Conservation (phyloP, 2,888 invertebrate genomes). For the Seira musarum region DNA sequence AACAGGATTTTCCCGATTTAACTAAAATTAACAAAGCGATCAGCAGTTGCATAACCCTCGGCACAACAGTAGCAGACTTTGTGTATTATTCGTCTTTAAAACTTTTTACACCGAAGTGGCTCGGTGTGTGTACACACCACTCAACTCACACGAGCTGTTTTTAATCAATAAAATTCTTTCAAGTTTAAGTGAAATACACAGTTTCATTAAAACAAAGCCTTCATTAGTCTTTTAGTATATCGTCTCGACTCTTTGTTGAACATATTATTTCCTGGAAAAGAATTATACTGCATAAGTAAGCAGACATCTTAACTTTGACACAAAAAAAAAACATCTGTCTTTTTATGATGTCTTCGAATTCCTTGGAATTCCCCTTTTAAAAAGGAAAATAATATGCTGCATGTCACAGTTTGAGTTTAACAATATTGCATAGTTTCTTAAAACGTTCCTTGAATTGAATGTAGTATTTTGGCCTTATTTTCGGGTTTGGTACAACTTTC, state of each 20-base stretch:
- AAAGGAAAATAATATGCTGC: too few relatives aligned
- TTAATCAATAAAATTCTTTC: conserved; percentile 8
- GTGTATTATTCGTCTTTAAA: not conserved
- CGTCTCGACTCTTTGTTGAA: too few relatives aligned
- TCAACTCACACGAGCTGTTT: not conserved
- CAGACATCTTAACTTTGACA: too few relatives aligned
- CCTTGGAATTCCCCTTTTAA: too few relatives aligned
- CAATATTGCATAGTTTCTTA: too few relatives aligned
- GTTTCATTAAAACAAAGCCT: not conserved
- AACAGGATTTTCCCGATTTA: not conserved
- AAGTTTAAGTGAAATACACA: not conserved
- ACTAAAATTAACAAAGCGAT: not conserved
- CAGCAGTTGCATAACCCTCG: not conserved
- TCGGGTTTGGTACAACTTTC: too few relatives aligned
- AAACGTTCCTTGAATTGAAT: too few relatives aligned
- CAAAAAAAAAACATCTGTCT: too few relatives aligned
- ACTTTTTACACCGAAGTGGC: not conserved
- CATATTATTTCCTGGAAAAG: not conserved
- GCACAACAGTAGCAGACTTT: too few relatives aligned
- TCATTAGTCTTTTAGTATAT: not conserved
- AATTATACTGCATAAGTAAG: not conserved
- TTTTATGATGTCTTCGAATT: too few relatives aligned
- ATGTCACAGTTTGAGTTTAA: too few relatives aligned
- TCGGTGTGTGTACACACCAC: not conserved
- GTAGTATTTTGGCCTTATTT: too few relatives aligned